Base-by-base conservation (phyloP, 2,113 vertebrate species). In the Dipodomys ordii region DNA sequence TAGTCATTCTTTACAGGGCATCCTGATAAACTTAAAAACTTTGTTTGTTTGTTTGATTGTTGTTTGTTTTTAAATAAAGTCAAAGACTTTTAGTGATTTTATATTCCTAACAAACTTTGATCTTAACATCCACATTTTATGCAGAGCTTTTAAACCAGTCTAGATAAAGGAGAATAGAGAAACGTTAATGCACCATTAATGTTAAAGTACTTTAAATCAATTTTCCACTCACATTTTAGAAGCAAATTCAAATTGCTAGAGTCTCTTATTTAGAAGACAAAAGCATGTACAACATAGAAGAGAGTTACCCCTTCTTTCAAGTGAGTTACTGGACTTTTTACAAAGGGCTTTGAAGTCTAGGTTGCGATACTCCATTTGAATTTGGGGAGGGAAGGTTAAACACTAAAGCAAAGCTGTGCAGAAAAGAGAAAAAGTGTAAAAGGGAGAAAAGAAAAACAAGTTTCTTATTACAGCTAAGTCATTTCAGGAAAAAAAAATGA, bases 401-500 rank as follows among this genome's bases (percentile, higher is more conserved):
- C 78, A 96, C 95, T 92, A 96, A 95, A 95, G 71, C 8, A 92
- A 86, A 94, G 68, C 88, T 87, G 39, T 71, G 1, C 72, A 95
- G 68, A 95, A 89, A 77, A 16, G 30, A 73, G 53, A 35, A 92
- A 83, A 96, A 60, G 23, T 85, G 46, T 91, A 89, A 83, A 94
- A 83, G 71, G 39, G n/a, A 91, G 80, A 83, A 84, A 96, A 93
- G 93, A 87, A 97, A 96, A 97, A 93, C 92, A 90, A 91, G 92
- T 88, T 92, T 96, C 96, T 93, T 95, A 87, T 96, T 96, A 92
- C 94, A 96, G 62, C 83, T 83, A 85, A 96, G 94, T 92, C 73
- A 91, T 87, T 96, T 91, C 76, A 88, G 46, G 22, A 32, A 46
- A 44, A 67, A 68, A 67, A 68, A 62, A 18, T 78, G 0, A 62